These are phyloP conservation scores for Aspidoscelis tigris DNA, from an alignment of 2,113 vertebrate genomes.

Conservation along the genomic window DNA sequence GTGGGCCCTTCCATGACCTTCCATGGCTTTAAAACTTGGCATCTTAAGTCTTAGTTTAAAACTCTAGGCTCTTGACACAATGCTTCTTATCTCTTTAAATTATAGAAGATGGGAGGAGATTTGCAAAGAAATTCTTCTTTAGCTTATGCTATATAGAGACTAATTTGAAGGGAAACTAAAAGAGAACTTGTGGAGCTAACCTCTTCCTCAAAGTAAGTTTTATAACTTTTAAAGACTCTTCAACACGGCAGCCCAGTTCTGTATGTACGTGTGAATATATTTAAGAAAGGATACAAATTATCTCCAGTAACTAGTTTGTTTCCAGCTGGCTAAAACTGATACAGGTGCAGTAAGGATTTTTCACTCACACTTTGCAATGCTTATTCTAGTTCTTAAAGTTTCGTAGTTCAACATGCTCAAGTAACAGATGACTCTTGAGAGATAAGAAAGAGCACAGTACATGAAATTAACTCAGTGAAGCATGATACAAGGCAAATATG, in stretches of 20 bases:
- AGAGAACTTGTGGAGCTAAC: background rate
- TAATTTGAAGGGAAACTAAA: too few relatives aligned
- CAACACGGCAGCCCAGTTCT: background rate
- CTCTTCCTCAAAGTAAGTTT: background rate
- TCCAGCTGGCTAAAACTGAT: background rate
- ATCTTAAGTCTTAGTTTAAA: too few relatives aligned
- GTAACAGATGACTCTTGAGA: conserved; percentile 16
- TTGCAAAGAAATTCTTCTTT: too few relatives aligned
- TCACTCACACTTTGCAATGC: background rate
- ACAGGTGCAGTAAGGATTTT: conserved; percentile 9
- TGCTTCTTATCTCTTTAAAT: background rate
- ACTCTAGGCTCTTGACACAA: too few relatives aligned
- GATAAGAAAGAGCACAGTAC: conserved; percentile 7
- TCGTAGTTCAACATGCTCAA: conserved; percentile 2
- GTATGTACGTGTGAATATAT: background rate
- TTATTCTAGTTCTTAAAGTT: conserved; percentile 9
- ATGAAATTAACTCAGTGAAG: conserved; percentile 10
- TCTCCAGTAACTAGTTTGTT: background rate
- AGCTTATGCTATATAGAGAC: background rate
- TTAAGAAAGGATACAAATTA: background rate
- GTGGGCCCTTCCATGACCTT: too few relatives aligned
- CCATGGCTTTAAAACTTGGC: too few relatives aligned
- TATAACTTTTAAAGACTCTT: background rate
- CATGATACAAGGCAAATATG: conserved; percentile 8
- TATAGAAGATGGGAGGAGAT: too few relatives aligned